Conservation (phyloP, 2,888 invertebrate genomes). For the Nymphalis urticae region DNA sequence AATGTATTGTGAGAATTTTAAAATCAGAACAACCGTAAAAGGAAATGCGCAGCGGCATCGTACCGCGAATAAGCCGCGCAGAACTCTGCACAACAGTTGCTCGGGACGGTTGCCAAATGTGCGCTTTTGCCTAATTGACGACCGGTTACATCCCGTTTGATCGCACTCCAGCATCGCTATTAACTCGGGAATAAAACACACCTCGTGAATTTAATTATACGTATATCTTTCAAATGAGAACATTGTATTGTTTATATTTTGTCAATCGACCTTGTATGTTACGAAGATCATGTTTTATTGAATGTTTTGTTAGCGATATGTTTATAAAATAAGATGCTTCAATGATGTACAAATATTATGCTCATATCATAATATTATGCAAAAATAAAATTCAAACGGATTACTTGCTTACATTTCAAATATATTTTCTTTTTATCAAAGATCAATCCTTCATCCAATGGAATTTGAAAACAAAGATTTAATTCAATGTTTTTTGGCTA, state of each 20-base stretch:
- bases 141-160: slow-evolving; percentile 68
- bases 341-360: too few relatives aligned
- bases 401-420: too few relatives aligned
- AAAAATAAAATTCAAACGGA: too few relatives aligned
- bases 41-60: slow-evolving; percentile 49
- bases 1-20: slow-evolving; percentile 4
- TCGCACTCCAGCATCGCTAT: slow-evolving; percentile 60
- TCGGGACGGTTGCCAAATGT: slow-evolving; percentile 75
- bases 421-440: too few relatives aligned
- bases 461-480: too few relatives aligned
- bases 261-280: not conserved
- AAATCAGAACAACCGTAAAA: slow-evolving; percentile 51
- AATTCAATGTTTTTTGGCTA: too few relatives aligned
- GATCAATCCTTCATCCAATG: too few relatives aligned
- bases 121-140: slow-evolving; percentile 75
- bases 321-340: too few relatives aligned
- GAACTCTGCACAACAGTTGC: slow-evolving; percentile 61
- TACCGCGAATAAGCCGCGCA: slow-evolving; percentile 57
- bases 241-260: slow-evolving; percentile 6
- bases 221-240: slow-evolving; percentile 14
- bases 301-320: too few relatives aligned
- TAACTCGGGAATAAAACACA: slow-evolving; percentile 55
- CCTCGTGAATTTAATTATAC: slow-evolving; percentile 26
- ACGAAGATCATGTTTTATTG: not conserved
- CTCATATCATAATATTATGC: too few relatives aligned